Base-by-base conservation (phyloP, 2,797 vertebrate species). In the Momotus momota region DNA sequence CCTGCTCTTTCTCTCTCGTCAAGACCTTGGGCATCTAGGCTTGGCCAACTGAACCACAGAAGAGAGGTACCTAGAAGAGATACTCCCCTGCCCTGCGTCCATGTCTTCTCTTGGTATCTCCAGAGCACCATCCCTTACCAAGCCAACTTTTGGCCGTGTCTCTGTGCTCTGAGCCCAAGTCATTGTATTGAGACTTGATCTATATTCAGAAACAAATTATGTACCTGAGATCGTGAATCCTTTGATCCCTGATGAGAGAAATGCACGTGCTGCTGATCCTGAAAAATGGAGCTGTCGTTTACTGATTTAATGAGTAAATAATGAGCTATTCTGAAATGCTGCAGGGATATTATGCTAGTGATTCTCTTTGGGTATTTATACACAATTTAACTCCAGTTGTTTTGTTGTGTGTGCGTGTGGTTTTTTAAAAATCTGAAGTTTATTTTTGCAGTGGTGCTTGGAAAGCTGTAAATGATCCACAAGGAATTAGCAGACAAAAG, bases 381-480 rank as follows among this genome's bases (percentile, higher is more conserved):
- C 80, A 27, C 57, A 71, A 69, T 94, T 94, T 81, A 95, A 83
- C 41, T 94, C 83, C 74, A 80, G 35, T 90, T 85, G 62, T 15
- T 85, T 93, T 93, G 86, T 80, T 97, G 94, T 93, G 77, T 95
- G 85, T 94, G 77, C 0, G 0, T 96, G 94, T 94, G 95, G 86
- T 84, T 95, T 96, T 96, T 96, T 38, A 26, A 65, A 95, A 95
- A 96, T 93, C 86, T 86, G 77, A 94, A 96, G 95, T 96, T 96
- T 94, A 95, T 96, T 96, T 97, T 97, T 96, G 86, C 91, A 90
- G 71, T 89, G 95, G 67, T 90, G 77, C 90, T 95, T 93, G 88
- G 88, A 95, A 95, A 91, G 95, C 94, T 96, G 95, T 90, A 95
- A 96, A 96, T 96, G 94, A 94, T 95, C 91, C 92, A 61, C 95